Percentiles rank a stretch among this genome's conserved stretches.
Evolutionary conservation across 2,797 vertebrate genomes (phyloP).

Genomic region (Oreortyx pictus): DNA sequence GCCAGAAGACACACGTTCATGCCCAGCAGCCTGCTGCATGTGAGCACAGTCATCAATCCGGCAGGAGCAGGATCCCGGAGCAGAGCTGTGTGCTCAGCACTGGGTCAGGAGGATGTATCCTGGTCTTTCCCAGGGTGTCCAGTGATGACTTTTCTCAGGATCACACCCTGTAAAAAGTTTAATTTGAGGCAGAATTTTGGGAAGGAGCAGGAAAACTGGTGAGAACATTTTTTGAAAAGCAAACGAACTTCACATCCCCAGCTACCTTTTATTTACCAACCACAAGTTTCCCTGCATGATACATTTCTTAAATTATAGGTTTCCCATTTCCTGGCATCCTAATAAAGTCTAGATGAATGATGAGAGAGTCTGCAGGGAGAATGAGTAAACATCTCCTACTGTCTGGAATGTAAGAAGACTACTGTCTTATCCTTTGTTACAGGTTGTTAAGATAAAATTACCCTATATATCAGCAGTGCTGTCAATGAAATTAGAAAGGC

Average conservation of each 20-base stretch:
- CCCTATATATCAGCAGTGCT: conserved; percentile 73
- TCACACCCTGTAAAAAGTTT: background rate
- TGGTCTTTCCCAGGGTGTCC: background rate
- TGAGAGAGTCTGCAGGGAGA: conserved; percentile 71
- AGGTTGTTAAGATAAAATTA: conserved; percentile 77
- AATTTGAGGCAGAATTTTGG: background rate
- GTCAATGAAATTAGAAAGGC: conserved; percentile 76
- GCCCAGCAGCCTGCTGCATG: background rate
- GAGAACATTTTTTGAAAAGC: background rate
- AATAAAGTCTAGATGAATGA: conserved; percentile 73
- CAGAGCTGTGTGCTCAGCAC: background rate
- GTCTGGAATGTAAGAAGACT: conserved; percentile 67
- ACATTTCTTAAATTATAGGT: conserved; percentile 71
- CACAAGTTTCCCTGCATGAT: conserved; percentile 47
- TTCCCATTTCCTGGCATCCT: conserved; percentile 70
- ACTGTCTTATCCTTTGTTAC: conserved; percentile 76
- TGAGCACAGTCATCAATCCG: background rate
- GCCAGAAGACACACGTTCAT: background rate
- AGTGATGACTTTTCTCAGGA: background rate
- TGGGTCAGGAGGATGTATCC: background rate
- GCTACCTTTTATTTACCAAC: conserved; percentile 54
- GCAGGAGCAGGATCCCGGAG: background rate
- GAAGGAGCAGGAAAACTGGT: background rate
- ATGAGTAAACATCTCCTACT: conserved; percentile 75
- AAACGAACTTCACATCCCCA: conserved; percentile 25